phyloP scores from a whole-genome alignment of 1,140 invertebrate species.

The Drosophila equinoxialis region DNA sequence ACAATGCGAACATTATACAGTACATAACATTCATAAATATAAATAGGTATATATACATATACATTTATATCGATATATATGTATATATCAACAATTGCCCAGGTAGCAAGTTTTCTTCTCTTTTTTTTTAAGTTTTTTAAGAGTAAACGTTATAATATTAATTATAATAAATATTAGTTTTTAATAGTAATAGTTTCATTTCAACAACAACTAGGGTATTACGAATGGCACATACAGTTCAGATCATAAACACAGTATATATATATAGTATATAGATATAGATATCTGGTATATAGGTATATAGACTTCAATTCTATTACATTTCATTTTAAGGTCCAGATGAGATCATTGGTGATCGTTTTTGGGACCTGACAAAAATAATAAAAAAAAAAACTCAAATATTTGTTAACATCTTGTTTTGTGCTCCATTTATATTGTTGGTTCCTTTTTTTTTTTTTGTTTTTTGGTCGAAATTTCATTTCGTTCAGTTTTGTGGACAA shows the following conservation, averaged over 20 bases:
- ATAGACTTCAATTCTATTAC: slow-evolving; percentile 17
- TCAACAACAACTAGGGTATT: slow-evolving; percentile 73
- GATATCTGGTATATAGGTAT: slow-evolving; percentile 30
- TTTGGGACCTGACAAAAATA: slow-evolving; percentile 6
- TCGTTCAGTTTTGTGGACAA: slow-evolving; percentile 55
- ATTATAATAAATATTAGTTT: slow-evolving; percentile 60
- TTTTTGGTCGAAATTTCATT: slow-evolving; percentile 63
- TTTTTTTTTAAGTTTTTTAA: slow-evolving; percentile 13
- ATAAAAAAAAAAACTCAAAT: slow-evolving; percentile 21
- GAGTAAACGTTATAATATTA: slow-evolving; percentile 58
- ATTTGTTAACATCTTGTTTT: slow-evolving; percentile 7
- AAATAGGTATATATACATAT: slow-evolving; percentile 47
- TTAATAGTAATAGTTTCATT: slow-evolving; percentile 63
- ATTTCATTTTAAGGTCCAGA: slow-evolving; percentile 32
- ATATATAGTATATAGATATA: slow-evolving; percentile 26
- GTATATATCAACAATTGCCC: slow-evolving; percentile 79
- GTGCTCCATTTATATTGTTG: slow-evolving; percentile 5
- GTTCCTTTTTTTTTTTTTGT: too few species aligned
- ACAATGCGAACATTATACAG: slow-evolving; percentile 41
- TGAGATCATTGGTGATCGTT: neutral
- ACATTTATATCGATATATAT: slow-evolving; percentile 50
- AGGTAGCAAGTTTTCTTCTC: slow-evolving; percentile 61
- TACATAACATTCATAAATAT: slow-evolving; percentile 67
- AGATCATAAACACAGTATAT: slow-evolving; percentile 51
- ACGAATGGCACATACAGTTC: slow-evolving; percentile 79